Evolutionary conservation across 1,140 invertebrate species (phyloP).

Genomic region (Brachionus plicatilis): DNA sequence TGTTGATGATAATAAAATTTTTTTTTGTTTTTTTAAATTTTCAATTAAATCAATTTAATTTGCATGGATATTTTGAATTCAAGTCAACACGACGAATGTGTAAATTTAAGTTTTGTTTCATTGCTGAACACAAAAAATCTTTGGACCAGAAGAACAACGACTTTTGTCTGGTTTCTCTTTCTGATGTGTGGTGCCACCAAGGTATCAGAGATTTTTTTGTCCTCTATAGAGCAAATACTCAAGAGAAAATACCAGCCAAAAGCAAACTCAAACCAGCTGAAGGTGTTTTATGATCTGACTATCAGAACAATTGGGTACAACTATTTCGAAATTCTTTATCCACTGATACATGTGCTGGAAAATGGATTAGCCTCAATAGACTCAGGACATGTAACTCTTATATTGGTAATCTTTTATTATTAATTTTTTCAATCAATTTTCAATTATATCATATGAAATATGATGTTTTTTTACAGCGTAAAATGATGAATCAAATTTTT

Average conservation of each 20-base stretch:
- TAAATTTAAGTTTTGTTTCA: background rate
- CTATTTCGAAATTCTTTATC: slow-evolving; percentile 1
- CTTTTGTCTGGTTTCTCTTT: background rate
- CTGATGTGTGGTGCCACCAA: background rate
- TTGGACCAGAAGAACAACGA: background rate
- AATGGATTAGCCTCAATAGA: background rate
- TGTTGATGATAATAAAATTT: background rate
- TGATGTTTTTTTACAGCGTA: too few relatives aligned
- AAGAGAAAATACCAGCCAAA: background rate
- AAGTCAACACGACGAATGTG: background rate
- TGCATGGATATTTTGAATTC: background rate
- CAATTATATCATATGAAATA: too few relatives aligned
- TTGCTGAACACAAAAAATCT: background rate
- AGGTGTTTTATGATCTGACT: background rate
- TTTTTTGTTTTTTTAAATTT: background rate
- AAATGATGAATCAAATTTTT: too few relatives aligned
- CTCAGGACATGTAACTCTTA: background rate
- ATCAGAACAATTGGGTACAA: background rate
- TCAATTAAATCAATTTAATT: background rate
- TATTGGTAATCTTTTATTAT: slow-evolving; percentile 4
- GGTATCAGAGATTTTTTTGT: background rate
- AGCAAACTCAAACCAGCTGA: background rate
- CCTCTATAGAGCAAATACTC: background rate
- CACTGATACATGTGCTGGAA: background rate
- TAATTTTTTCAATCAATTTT: background rate